Conservation (phyloP, 2,888 invertebrate species). For the Muschampia plurimacula region DNA sequence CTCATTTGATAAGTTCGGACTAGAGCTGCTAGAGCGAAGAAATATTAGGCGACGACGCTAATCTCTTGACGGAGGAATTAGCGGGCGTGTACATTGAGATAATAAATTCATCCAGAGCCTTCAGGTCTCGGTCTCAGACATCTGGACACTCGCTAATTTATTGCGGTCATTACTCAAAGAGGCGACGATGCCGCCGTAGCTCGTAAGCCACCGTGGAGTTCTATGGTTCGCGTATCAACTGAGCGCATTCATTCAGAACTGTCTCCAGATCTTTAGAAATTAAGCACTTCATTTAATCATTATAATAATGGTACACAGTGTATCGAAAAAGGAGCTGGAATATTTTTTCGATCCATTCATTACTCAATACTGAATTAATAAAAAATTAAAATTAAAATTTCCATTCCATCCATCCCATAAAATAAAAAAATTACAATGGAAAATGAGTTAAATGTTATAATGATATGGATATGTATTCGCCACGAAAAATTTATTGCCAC, state of each 20-base stretch:
- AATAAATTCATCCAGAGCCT: conserved; percentile 42
- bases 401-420: too few species aligned
- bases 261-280: neutral
- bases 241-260: conserved; percentile 9
- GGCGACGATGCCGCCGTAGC: conserved; percentile 38
- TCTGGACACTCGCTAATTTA: conserved; percentile 67
- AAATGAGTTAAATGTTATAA: too few species aligned
- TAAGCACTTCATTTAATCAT: neutral
- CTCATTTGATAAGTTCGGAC: conserved; percentile 11
- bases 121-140: conserved; percentile 52
- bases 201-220: neutral
- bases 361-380: too few species aligned
- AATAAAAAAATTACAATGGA: too few species aligned
- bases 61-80: conserved; percentile 37
- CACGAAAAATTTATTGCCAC: too few species aligned
- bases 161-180: conserved; percentile 59
- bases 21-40: conserved; percentile 16
- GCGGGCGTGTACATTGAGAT: conserved; percentile 34
- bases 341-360: too few species aligned
- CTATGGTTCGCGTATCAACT: neutral
- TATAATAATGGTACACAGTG: too few species aligned
- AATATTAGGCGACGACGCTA: conserved; percentile 31
- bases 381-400: too few species aligned
- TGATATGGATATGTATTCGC: too few species aligned
- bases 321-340: too few species aligned